These are phyloP conservation scores for Copidosoma aretas DNA, from an alignment of 2,888 invertebrate species.

Conservation along the genomic window DNA sequence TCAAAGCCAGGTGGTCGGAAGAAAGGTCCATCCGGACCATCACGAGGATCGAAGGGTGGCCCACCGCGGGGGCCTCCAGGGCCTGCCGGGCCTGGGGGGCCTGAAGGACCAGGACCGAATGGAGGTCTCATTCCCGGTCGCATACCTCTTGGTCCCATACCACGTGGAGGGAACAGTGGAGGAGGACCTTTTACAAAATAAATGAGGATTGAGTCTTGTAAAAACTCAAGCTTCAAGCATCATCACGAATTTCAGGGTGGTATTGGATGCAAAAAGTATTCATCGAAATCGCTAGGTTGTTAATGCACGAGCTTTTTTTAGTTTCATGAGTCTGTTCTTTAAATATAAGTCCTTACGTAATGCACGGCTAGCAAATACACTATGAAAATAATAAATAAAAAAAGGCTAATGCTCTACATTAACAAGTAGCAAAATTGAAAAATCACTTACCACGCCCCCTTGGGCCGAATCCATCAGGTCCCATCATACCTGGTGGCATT, in stretches of 20 bases:
- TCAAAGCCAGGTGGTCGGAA: constrained; percentile 32
- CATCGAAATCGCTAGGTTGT: no score
- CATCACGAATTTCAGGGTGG: no score
- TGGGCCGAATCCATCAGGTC: constrained; percentile 60
- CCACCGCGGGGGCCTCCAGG: constrained; percentile 28
- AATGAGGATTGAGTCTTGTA: background rate
- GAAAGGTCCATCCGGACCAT: constrained; percentile 28
- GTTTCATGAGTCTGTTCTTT: background rate
- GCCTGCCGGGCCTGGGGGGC: constrained; percentile 42
- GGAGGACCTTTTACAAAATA: constrained; percentile 52
- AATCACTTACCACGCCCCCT: constrained; percentile 54
- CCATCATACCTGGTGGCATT: constrained; percentile 55
- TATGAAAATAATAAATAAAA: background rate
- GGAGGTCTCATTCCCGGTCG: constrained; percentile 58
- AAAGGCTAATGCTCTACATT: background rate
- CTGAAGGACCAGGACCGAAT: constrained; percentile 56
- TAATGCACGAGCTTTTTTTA: no score
- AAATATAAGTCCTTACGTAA: background rate
- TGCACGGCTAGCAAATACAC: background rate
- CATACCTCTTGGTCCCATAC: constrained; percentile 60
- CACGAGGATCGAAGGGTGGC: constrained; percentile 38
- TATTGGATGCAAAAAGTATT: no score
- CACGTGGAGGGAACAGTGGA: constrained; percentile 60
- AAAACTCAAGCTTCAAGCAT: no score
- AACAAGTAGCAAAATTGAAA: constrained; percentile 3